Evolutionary conservation across 2,888 invertebrate species (phyloP).

Genomic region (Amorpha juglandis): DNA sequence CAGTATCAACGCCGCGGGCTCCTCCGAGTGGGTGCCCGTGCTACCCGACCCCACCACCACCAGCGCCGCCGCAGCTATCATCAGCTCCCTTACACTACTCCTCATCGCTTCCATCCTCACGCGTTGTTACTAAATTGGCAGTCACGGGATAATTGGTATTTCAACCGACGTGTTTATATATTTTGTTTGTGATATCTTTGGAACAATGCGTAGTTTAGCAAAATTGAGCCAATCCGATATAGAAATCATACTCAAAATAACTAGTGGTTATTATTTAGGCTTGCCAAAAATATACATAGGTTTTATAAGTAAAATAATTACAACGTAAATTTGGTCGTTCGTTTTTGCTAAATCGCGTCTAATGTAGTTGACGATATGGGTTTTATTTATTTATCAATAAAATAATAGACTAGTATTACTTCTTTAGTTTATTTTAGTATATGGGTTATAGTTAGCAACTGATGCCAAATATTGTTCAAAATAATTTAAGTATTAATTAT

Average conservation of each 20-base stretch:
- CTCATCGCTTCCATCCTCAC: constrained; percentile 43
- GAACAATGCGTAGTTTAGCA: not conserved
- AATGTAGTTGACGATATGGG: not conserved
- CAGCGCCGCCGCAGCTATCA: constrained; percentile 32
- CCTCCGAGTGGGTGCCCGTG: constrained; percentile 66
- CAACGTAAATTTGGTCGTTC: not conserved
- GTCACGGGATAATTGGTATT: constrained; percentile 37
- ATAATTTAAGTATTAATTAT: constrained; percentile 27
- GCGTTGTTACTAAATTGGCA: constrained; percentile 40
- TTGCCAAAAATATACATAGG: too few species aligned
- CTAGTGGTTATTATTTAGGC: too few species aligned
- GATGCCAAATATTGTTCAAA: constrained; percentile 39
- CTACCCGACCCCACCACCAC: constrained; percentile 50
- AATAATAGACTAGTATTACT: not conserved
- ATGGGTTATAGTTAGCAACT: constrained; percentile 11
- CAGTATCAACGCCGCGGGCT: constrained; percentile 68
- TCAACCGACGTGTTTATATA: too few species aligned
- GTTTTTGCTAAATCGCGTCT: not conserved
- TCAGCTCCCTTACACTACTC: constrained; percentile 41
- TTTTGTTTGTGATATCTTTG: not conserved
- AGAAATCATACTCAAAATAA: not conserved
- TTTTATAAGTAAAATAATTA: too few species aligned
- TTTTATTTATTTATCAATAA: constrained; percentile 1
- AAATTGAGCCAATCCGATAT: not conserved
- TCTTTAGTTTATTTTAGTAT: not conserved